Evolutionary conservation across 2,113 vertebrate genomes (phyloP).

Genomic region (Otolemur garnettii): DNA sequence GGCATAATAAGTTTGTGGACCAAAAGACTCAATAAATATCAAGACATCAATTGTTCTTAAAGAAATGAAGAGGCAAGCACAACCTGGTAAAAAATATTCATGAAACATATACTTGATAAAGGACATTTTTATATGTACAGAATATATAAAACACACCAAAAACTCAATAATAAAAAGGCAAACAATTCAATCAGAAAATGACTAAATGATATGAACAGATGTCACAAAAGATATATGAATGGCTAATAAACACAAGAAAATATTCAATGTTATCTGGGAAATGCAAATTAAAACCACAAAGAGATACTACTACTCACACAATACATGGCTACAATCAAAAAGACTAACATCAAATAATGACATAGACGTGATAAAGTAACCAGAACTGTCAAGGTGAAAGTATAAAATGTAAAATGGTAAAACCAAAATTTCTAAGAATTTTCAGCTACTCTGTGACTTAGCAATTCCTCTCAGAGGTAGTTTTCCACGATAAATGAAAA

Average conservation of each 20-base stretch:
- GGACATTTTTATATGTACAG: neutral
- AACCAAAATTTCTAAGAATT: constrained; percentile 12
- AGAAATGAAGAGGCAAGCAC: constrained; percentile 31
- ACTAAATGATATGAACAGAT: constrained; percentile 5
- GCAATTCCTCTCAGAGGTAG: neutral
- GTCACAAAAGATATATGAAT: neutral
- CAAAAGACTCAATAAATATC: constrained; percentile 28
- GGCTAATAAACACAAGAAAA: constrained; percentile 1
- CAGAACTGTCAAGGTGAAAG: neutral
- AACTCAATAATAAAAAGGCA: neutral
- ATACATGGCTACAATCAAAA: constrained; percentile 5
- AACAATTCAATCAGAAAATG: constrained; percentile 43
- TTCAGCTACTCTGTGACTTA: neutral
- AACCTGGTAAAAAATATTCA: constrained; percentile 17
- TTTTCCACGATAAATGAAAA: constrained; percentile 47
- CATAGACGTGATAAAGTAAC: neutral
- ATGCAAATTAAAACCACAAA: constrained; percentile 7
- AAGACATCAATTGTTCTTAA: neutral
- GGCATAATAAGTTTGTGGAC: neutral
- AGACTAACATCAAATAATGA: neutral
- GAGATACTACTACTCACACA: neutral
- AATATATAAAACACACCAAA: neutral
- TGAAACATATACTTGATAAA: constrained; percentile 1
- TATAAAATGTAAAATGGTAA: neutral
- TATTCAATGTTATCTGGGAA: neutral